A percentile compares a stretch with the other conserved stretches of the same genome.
Conservation (phyloP, 2,888 invertebrate genomes). For the Dastarcus helophoroides region DNA sequence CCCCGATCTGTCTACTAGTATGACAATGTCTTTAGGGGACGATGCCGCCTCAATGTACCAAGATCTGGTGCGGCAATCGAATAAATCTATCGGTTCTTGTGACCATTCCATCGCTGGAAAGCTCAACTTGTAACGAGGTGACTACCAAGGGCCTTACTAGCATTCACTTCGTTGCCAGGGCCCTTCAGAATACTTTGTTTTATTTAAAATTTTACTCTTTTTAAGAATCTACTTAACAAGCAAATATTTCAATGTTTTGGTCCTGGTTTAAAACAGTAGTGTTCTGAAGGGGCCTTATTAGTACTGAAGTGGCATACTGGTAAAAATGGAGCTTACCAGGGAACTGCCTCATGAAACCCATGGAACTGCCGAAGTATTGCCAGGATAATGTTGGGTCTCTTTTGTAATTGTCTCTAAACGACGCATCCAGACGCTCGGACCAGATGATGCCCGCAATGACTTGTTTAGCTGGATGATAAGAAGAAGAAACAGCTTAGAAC, state of each 20-base stretch:
- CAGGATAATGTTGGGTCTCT: conserved; percentile 82
- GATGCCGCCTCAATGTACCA: conserved; percentile 99
- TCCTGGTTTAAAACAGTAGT: conserved; percentile 1
- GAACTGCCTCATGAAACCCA: conserved; percentile 94
- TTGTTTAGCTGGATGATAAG: conserved; percentile 51
- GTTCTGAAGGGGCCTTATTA: neutral
- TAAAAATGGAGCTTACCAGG: conserved; percentile 70
- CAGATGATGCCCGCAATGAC: conserved; percentile 90
- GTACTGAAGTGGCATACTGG: too few species aligned
- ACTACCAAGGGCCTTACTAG: too few species aligned
- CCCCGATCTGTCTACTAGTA: conserved; percentile 55
- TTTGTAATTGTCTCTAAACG: conserved; percentile 77
- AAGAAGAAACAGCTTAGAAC: too few species aligned
- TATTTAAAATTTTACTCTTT: too few species aligned
- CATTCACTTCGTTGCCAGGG: too few species aligned
- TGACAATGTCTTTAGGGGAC: conserved; percentile 85
- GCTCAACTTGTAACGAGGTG: too few species aligned
- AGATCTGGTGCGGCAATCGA: conserved; percentile 86
- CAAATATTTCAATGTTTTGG: neutral
- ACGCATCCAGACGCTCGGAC: conserved; percentile 86
- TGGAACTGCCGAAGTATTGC: conserved; percentile 97
- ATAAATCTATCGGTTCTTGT: conserved; percentile 77
- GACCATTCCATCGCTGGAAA: conserved; percentile 65
- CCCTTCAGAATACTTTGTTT: too few species aligned
- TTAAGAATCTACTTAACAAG: too few species aligned